Conservation (phyloP, 2,888 invertebrate genomes). For the Girardia tigrina region DNA sequence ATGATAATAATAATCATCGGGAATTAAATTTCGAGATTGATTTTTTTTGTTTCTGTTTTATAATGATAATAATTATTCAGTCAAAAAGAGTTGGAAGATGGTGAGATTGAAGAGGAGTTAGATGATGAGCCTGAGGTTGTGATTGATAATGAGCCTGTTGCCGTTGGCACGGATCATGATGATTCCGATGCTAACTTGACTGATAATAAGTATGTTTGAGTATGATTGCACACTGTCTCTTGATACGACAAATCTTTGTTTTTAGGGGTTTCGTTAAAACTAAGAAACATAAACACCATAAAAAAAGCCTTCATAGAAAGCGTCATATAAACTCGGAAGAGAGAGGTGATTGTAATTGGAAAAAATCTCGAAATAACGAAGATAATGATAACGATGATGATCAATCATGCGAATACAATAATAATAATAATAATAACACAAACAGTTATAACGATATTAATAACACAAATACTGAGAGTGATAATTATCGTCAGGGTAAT, state of each 20-base stretch:
- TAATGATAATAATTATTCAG: background rate
- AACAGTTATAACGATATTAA: no score
- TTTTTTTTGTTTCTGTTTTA: background rate
- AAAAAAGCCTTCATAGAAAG: background rate
- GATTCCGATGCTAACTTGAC: background rate
- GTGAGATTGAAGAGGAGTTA: constrained; percentile 28
- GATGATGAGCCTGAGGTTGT: background rate
- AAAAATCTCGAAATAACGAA: background rate
- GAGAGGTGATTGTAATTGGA: background rate
- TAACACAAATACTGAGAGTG: no score
- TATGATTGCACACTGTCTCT: no score
- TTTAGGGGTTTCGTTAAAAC: background rate
- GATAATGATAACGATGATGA: background rate
- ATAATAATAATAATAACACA: background rate
- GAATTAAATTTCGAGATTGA: background rate
- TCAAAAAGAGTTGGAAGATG: constrained; percentile 16
- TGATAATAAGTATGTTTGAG: background rate
- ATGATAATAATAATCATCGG: background rate
- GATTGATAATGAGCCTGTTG: background rate
- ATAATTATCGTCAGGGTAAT: no score
- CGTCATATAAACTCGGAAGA: background rate
- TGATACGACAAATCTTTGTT: background rate
- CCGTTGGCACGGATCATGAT: no score
- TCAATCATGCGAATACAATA: background rate
- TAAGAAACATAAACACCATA: background rate